These are phyloP conservation scores for Lithodes maja DNA, from an alignment of 2,888 invertebrate genomes.

Conservation along the genomic window DNA sequence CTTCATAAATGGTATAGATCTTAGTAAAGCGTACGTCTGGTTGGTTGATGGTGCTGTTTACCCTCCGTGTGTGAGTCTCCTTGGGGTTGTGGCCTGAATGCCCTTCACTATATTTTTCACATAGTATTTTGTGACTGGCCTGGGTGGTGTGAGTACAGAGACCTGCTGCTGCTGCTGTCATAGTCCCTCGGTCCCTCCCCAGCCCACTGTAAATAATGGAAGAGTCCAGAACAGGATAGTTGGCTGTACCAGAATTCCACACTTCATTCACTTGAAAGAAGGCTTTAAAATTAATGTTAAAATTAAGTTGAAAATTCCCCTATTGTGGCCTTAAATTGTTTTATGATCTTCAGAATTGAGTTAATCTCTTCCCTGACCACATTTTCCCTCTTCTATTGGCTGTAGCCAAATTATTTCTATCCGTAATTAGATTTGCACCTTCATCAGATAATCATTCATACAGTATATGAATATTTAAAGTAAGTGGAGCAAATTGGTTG, in stretches of 20 bases:
- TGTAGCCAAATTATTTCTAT: too few relatives aligned
- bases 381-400: too few relatives aligned
- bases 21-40: not conserved
- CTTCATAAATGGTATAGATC: not conserved
- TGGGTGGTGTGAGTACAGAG: conserved; percentile 32
- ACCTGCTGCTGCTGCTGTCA: conserved; percentile 30
- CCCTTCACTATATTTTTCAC: conserved; percentile 24
- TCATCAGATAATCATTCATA: too few relatives aligned
- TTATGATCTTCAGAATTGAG: too few relatives aligned
- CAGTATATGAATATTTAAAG: too few relatives aligned
- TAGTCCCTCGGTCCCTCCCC: conserved; percentile 35
- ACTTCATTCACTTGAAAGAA: too few relatives aligned
- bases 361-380: too few relatives aligned
- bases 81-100: conserved; percentile 48
- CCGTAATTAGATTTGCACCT: too few relatives aligned
- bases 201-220: conserved; percentile 43
- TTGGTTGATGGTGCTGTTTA: conserved; percentile 27
- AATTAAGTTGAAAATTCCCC: too few relatives aligned
- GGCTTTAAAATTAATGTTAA: too few relatives aligned
- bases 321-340: too few relatives aligned
- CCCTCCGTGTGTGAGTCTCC: conserved; percentile 41
- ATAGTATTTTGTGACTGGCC: conserved; percentile 37
- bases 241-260: not conserved
- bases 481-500: too few relatives aligned
- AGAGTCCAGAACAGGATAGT: conserved; percentile 42